phyloP scores from a whole-genome alignment of 2,797 vertebrate genomes.

The Ctenosaura bakeri region DNA sequence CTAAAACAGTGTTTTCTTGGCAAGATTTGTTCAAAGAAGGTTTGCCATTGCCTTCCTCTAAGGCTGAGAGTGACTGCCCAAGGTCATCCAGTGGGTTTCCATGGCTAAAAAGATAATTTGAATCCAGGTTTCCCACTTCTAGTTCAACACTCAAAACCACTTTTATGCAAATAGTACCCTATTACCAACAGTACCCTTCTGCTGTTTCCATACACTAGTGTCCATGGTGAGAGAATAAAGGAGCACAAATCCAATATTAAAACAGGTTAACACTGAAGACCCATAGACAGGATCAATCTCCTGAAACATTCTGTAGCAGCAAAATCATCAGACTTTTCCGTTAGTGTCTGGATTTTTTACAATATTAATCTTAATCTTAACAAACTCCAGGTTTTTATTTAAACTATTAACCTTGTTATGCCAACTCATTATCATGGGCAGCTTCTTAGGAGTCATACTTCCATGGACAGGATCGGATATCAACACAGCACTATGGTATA shows the following conservation, averaged over 20 bases:
- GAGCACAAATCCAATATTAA: not conserved
- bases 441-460: not conserved
- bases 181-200: not conserved
- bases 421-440: not conserved
- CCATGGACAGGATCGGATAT: no score
- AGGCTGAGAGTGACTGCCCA: no score
- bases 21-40: no score
- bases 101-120: no score
- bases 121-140: no score
- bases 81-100: no score
- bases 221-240: not conserved
- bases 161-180: no score
- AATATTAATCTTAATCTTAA: no score
- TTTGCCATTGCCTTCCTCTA: no score
- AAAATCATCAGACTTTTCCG: not conserved
- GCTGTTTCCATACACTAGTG: not conserved
- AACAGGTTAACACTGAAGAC: not conserved
- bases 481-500: not conserved
- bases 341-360: not conserved
- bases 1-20: no score
- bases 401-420: not conserved
- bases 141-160: no score
- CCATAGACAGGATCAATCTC: not conserved
- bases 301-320: not conserved
- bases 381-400: not conserved